A percentile compares a stretch with the other conserved stretches of the same genome.
phyloP scores from a whole-genome alignment of 1,140 invertebrate species.

The Hypothenemus hampei region DNA sequence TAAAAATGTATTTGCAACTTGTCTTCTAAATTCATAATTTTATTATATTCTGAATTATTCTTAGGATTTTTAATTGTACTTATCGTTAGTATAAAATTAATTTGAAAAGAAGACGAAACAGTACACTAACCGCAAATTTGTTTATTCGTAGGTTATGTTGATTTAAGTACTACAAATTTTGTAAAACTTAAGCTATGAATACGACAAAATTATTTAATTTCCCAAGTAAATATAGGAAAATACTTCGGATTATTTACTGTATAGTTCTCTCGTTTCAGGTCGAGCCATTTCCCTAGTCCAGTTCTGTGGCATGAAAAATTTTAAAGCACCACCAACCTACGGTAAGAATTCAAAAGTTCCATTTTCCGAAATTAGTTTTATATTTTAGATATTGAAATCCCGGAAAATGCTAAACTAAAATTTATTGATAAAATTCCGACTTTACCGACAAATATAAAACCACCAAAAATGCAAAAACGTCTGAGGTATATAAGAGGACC shows the following conservation, averaged over 20 bases:
- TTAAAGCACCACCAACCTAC: constrained; percentile 54
- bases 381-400: constrained; percentile 62
- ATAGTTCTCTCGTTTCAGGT: constrained; percentile 27
- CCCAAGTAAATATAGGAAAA: neutral
- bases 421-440: constrained; percentile 67
- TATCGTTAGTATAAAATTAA: too few relatives aligned
- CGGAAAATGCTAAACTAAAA: constrained; percentile 64
- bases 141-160: too few relatives aligned
- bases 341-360: constrained; percentile 48
- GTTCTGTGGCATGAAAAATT: constrained; percentile 58
- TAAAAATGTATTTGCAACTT: too few relatives aligned
- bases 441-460: constrained; percentile 57
- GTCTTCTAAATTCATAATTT: too few relatives aligned
- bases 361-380: neutral
- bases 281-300: constrained; percentile 40
- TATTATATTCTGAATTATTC: too few relatives aligned
- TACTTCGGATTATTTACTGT: neutral
- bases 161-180: too few relatives aligned
- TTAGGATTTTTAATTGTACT: too few relatives aligned
- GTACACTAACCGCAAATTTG: too few relatives aligned
- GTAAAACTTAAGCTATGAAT: too few relatives aligned
- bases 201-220: neutral
- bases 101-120: too few relatives aligned
- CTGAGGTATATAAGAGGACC: constrained; percentile 83
- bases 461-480: constrained; percentile 79